These are phyloP conservation scores for Phenganax marumi DNA, from an alignment of 92 coral and sea anemone species.

Conservation along the genomic window DNA sequence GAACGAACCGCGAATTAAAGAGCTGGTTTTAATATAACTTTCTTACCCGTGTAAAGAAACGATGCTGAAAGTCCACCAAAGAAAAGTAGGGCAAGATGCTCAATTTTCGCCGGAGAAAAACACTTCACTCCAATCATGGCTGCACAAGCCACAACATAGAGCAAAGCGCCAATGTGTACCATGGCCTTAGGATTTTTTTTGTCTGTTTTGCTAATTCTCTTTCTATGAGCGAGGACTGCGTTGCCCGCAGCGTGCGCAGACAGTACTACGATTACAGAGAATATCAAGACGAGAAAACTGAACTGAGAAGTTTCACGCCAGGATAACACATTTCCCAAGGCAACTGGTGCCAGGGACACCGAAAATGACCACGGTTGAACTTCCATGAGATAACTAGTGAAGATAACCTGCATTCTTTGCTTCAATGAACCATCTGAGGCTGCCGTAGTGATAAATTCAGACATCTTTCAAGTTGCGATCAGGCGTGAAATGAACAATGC, in stretches of 20 bases:
- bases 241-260: slow-evolving; percentile 92
- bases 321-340: slow-evolving; percentile 73
- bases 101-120: slow-evolving; percentile 61
- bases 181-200: slow-evolving; percentile 52
- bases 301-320: slow-evolving; percentile 70
- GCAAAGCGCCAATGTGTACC: slow-evolving; percentile 67
- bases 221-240: slow-evolving; percentile 68
- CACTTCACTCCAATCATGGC: slow-evolving; percentile 63
- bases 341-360: slow-evolving; percentile 72
- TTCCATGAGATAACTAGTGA: slow-evolving; percentile 41
- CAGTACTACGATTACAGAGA: slow-evolving; percentile 64
- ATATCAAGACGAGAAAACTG: slow-evolving; percentile 50
- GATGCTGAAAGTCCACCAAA: slow-evolving; percentile 98
- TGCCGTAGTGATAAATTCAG: not conserved
- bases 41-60: slow-evolving; percentile 55
- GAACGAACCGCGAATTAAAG: no score
- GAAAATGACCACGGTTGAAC: slow-evolving; percentile 91
- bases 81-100: slow-evolving; percentile 74
- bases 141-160: slow-evolving; percentile 64
- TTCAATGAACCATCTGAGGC: not conserved
- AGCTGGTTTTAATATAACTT: no score
- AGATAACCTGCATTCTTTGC: not conserved
- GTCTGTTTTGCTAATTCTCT: not conserved
- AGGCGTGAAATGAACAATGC: not conserved
- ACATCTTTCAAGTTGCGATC: not conserved